These are phyloP conservation scores for Halichoeres trimaculatus DNA, from an alignment of 2,113 vertebrate genomes.

Conservation along the genomic window DNA sequence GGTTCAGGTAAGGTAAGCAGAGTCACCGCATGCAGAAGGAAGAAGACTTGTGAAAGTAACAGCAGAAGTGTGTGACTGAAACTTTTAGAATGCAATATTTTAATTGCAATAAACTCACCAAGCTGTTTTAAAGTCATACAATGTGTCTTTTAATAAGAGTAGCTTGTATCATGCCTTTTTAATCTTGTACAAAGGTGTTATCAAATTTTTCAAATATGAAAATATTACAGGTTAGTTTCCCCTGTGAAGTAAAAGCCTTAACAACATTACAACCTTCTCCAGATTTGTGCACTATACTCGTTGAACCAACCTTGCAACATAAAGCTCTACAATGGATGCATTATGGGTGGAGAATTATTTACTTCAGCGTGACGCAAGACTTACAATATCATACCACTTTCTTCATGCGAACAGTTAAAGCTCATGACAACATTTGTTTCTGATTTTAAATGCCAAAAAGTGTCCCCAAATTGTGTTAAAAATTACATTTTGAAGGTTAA, in stretches of 20 bases:
- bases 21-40: slow-evolving; percentile 6
- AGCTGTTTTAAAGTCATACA: too few relatives aligned
- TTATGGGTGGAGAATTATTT: slow-evolving; percentile 57
- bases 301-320: slow-evolving; percentile 15
- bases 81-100: neutral
- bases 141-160: too few relatives aligned
- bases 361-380: slow-evolving; percentile 64
- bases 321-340: slow-evolving; percentile 48
- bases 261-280: neutral
- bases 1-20: slow-evolving; percentile 77
- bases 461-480: neutral
- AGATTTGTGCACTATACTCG: neutral
- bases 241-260: neutral
- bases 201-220: neutral
- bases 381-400: slow-evolving; percentile 56
- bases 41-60: neutral
- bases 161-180: neutral
- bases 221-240: neutral
- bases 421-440: slow-evolving; percentile 37
- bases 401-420: slow-evolving; percentile 44
- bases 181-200: neutral
- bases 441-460: neutral
- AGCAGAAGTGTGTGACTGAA: neutral
- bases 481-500: neutral
- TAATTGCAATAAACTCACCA: too few relatives aligned